These are phyloP conservation scores for Octodon degus DNA, from an alignment of 2,113 vertebrate genomes.

Conservation along the genomic window DNA sequence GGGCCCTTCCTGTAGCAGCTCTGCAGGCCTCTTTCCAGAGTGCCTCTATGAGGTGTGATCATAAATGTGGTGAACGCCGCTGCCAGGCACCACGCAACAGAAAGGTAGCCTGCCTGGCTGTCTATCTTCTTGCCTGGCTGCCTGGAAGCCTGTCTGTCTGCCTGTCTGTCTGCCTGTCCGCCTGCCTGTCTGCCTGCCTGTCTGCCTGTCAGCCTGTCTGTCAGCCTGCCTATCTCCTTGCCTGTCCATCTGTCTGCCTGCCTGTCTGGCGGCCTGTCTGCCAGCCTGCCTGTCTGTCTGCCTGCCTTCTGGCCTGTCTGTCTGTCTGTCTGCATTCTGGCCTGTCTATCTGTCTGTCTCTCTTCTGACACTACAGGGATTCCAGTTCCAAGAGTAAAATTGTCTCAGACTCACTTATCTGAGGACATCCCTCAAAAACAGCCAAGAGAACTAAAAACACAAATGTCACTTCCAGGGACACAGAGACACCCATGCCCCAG, in stretches of 20 bases:
- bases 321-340: not conserved
- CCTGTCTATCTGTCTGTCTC: too few species aligned
- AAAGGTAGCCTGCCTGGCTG: not conserved
- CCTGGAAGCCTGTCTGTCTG: too few species aligned
- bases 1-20: not conserved
- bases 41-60: not conserved
- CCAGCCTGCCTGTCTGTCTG: not conserved
- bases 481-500: not conserved
- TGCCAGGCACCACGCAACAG: not conserved
- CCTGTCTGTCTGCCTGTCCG: not conserved
- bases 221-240: too few species aligned
- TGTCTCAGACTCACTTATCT: not conserved
- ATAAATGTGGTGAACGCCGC: not conserved
- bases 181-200: not conserved
- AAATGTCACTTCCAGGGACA: not conserved
- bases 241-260: not conserved
- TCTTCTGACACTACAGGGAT: not conserved
- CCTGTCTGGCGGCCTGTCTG: not conserved
- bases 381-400: not conserved
- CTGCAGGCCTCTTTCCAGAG: not conserved
- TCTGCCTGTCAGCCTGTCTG: too few species aligned
- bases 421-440: not conserved
- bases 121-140: not conserved
- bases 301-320: not conserved
- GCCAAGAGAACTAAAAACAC: not conserved